Evolutionary conservation across 2,797 vertebrate genomes (phyloP).

Genomic region (Lacerta agilis): DNA sequence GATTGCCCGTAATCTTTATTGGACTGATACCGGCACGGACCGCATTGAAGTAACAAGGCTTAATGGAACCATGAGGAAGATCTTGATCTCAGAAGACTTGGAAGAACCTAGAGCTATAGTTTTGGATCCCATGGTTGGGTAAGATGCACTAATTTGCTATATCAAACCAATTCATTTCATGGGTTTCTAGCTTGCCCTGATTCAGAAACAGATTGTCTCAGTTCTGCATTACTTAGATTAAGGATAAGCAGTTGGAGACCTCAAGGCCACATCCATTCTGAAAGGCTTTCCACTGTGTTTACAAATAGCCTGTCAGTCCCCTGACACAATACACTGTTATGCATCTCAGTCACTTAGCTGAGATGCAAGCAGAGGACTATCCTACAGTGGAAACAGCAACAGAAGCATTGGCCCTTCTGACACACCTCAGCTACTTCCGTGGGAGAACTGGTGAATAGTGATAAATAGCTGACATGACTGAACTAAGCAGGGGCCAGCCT

Average conservation of each 20-base stretch:
- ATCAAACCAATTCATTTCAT: not conserved
- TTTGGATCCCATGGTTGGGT: conserved; percentile 93
- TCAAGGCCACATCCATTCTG: too few relatives aligned
- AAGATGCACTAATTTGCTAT: conserved; percentile 52
- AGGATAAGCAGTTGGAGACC: too few relatives aligned
- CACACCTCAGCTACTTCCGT: not conserved
- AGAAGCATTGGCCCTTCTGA: not conserved
- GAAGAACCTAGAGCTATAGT: conserved; percentile 96
- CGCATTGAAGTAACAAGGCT: conserved; percentile 95
- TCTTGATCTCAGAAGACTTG: conserved; percentile 93
- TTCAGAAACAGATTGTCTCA: not conserved
- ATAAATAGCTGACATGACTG: not conserved
- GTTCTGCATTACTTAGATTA: not conserved
- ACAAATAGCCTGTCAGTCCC: not conserved
- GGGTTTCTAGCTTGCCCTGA: not conserved
- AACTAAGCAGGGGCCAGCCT: not conserved
- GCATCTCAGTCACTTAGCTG: not conserved
- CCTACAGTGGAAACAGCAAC: not conserved
- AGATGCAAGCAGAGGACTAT: not conserved
- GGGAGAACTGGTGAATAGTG: not conserved
- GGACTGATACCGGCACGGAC: conserved; percentile 97
- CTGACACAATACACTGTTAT: not conserved
- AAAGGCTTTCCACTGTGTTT: not conserved
- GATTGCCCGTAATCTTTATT: conserved; percentile 96
- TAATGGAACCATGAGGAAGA: conserved; percentile 97